Base-by-base conservation (phyloP, 2,113 vertebrate species). In the Chaenogobius annularis region DNA sequence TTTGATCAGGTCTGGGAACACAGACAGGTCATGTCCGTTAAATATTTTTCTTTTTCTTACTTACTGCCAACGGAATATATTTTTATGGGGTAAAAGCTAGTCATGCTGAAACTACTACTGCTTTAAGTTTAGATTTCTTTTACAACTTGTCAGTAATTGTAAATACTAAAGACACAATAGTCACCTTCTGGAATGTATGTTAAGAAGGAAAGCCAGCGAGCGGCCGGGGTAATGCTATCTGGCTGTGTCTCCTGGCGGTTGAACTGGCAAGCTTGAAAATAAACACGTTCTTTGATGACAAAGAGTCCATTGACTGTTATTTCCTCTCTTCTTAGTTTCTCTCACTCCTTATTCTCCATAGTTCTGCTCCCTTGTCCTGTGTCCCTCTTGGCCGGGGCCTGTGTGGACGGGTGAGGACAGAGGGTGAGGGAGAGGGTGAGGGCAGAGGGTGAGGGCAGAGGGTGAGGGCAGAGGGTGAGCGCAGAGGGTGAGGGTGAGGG, bases 271-370 rank as follows among this genome's bases (percentile, higher is more conserved):
- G 89, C 92, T 93, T 91, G 92, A 93, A 94, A 94, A 94, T 93
- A 94, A 93, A 92, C 92, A 94, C 92, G 86, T 85, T 93, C 90
- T 92, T 90, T 88, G 85, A 91, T 91, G 91, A 94, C 94, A 94
- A 94, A 95, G 93, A 92, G 86, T 87, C 92, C 93, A 93, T 92
- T 94, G 92, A 93, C 90, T 81, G 90, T 90, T 91, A 83, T 82
- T 89, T 90, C 7, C 82, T 86, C 90, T 86, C 89, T 83, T 90
- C 89, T 83, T 90, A 90, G 89, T 50, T 63, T 79, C 70, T 77
- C 82, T 92, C 92, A 90, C 92, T 93, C 81, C 81, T 86, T 83
- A 74, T 88, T 89, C 85, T 87, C 81, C 70, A 68, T 78, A 82
- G 79, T 82, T 85, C 77, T 80, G 70, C 84, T 87, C 74, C 79